Evolutionary conservation across 2,797 vertebrate species (phyloP).

Genomic region (Carcharodon carcharias): DNA sequence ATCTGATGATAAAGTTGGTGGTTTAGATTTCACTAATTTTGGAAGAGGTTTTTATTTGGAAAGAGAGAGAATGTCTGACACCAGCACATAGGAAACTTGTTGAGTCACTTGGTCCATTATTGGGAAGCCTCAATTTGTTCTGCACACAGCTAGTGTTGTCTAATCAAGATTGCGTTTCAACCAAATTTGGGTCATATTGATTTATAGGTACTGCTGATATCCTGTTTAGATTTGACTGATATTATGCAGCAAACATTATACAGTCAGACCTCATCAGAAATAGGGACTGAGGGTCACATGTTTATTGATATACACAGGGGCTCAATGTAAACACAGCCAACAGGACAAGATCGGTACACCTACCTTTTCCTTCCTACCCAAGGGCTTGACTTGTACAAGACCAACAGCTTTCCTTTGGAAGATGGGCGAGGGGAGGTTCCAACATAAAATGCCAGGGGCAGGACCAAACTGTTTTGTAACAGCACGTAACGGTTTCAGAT

Average conservation of each 20-base stretch:
- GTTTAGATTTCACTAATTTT: background rate
- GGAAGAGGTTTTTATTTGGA: background rate
- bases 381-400: background rate
- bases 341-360: background rate
- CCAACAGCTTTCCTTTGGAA: background rate
- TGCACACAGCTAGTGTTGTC: background rate
- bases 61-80: background rate
- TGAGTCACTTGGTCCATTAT: background rate
- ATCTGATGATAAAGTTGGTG: background rate
- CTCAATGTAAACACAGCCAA: background rate
- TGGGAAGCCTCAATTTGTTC: background rate
- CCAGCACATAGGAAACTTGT: background rate
- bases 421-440: background rate
- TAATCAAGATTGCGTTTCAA: background rate
- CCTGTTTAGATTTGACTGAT: background rate
- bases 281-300: background rate
- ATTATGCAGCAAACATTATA: background rate
- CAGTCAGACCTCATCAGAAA: background rate
- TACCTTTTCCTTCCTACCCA: background rate
- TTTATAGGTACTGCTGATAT: background rate
- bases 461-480: background rate
- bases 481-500: background rate
- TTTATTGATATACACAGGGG: background rate
- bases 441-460: background rate
- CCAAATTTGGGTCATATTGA: background rate